A percentile compares a stretch with the other conserved stretches of the same genome.
Conservation (phyloP, 2,797 vertebrate genomes). For the Acomys russatus region DNA sequence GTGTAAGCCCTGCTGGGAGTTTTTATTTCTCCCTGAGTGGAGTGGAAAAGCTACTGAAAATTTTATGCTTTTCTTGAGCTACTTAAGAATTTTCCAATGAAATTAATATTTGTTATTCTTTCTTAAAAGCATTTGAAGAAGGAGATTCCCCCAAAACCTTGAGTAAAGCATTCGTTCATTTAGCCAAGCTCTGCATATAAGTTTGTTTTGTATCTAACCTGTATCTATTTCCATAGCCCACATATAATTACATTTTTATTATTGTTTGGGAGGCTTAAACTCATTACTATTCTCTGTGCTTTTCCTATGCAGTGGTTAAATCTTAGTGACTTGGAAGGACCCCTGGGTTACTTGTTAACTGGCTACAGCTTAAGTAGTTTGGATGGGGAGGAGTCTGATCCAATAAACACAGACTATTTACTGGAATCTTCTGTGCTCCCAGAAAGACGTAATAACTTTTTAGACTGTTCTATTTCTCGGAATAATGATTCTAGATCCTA, state of each 20-base stretch:
- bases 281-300: neutral
- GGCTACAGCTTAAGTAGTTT: constrained; percentile 36
- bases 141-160: neutral
- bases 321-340: constrained; percentile 9
- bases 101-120: constrained; percentile 43
- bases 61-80: constrained; percentile 45
- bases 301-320: neutral
- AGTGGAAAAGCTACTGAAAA: constrained; percentile 26
- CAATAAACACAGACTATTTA: neutral
- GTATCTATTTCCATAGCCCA: constrained; percentile 36
- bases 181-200: constrained; percentile 20
- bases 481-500: constrained; percentile 29
- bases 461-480: neutral
- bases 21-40: constrained; percentile 29
- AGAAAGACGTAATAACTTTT: neutral
- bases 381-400: constrained; percentile 17
- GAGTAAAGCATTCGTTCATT: constrained; percentile 12
- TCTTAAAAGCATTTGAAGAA: constrained; percentile 44
- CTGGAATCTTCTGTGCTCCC: neutral
- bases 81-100: constrained; percentile 41
- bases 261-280: neutral
- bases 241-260: neutral
- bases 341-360: neutral
- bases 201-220: constrained; percentile 13
- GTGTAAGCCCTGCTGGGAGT: neutral